These are phyloP conservation scores for Rhabdomys dilectus DNA, from an alignment of 2,113 vertebrate species.

Conservation along the genomic window DNA sequence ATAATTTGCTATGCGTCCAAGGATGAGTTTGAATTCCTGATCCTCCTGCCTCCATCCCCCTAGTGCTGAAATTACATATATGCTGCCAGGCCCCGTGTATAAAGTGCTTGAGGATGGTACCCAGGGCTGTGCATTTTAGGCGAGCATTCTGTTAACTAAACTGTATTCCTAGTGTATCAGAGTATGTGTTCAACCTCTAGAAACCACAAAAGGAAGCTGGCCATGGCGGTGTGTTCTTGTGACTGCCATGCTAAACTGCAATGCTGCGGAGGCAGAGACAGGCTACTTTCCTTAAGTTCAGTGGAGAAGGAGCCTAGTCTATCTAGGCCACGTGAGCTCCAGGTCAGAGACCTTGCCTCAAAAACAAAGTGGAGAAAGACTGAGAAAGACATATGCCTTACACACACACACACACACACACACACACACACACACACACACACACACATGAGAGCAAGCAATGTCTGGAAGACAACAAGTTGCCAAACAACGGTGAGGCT, in stretches of 20 bases:
- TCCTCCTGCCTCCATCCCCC: too few relatives aligned
- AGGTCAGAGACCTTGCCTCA: neutral
- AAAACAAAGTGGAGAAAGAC: neutral
- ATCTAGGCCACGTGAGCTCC: neutral
- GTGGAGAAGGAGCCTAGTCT: neutral
- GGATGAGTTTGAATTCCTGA: too few relatives aligned
- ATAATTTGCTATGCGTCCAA: neutral
- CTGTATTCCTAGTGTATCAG: neutral
- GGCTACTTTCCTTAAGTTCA: neutral
- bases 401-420: rapidly evolving
- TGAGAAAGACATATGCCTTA: neutral
- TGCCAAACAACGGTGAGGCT: conserved; percentile 44
- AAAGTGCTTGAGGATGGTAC: neutral
- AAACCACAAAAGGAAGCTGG: neutral
- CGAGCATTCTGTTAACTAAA: too few relatives aligned
- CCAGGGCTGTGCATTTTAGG: neutral
- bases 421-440: neutral
- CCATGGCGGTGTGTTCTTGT: neutral
- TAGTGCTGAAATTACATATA: neutral
- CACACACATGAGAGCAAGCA: too few relatives aligned
- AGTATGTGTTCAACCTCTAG: neutral
- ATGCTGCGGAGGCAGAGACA: neutral
- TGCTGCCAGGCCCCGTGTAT: neutral
- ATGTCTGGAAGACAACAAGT: neutral
- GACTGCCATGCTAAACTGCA: neutral